Base-by-base conservation (phyloP, 2,113 vertebrate genomes). In the Phylloscopus trochiloides region DNA sequence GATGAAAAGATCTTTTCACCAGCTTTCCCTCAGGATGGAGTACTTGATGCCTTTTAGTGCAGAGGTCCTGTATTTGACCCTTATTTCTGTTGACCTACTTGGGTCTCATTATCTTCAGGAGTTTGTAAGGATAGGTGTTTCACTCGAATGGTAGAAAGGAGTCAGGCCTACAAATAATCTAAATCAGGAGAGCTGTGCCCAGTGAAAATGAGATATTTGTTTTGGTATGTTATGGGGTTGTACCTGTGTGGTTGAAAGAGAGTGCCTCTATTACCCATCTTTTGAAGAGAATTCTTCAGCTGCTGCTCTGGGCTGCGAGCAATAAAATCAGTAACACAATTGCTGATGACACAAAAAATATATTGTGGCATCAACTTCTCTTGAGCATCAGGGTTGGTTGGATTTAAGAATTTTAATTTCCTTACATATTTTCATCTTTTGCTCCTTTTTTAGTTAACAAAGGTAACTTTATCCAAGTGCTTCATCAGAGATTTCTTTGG, bases 181-280 rank as follows among this genome's bases (percentile, higher is more conserved):
- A 31, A 74, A n/a, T 43, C 7, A 34, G 20, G 24, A 38, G 28
- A 55, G 8, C 8, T 87, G 34, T 70, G 34, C 42, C 17, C 26
- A 18, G 18, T 59, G 43, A 24, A 85, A 90, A 55, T 29, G 3
- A 48, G 12, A 8, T 58, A 20, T 59, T 74, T 76, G 10, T 77
- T 59, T 65, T 34, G 50, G 43, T 47, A 7, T 13, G 21, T 50
- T 59, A n/a, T 9, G 4, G 10, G 26, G 29, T 6, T 65, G 16
- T 57, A 14, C 26, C 7, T 71, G 3, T 65, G 12, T 54, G 16
- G 12, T 47, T 70, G 6, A 9, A 63, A 55, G 19, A 51, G 18
- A 42, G 9, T n/a, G 24, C 0, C 1, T 63, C 48, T 50, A 19
- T 59, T 38, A 52, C 16, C 2, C 1, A 1, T 59, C 32, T 88